Evolutionary conservation across 2,888 invertebrate species (phyloP).

Genomic region (Marronus borbonicus): DNA sequence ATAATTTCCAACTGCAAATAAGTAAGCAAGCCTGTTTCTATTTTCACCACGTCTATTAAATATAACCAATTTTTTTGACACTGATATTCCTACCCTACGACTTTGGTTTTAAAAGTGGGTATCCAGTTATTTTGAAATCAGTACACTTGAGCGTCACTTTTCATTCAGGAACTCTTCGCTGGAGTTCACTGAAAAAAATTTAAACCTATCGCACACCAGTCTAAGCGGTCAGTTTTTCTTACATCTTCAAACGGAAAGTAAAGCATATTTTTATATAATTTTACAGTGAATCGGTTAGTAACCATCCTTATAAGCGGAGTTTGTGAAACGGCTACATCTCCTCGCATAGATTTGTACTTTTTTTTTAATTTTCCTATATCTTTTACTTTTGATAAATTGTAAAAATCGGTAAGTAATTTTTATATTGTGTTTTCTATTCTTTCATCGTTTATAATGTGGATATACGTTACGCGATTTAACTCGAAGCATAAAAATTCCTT

Average conservation of each 20-base stretch:
- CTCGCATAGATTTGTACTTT: too few species aligned
- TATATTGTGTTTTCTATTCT: too few species aligned
- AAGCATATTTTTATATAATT: slow-evolving; percentile 32
- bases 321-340: too few species aligned
- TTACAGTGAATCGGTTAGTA: background rate
- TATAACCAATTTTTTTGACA: slow-evolving; percentile 56
- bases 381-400: background rate
- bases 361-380: background rate
- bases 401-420: slow-evolving; percentile 15
- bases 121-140: slow-evolving; percentile 44
- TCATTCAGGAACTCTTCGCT: slow-evolving; percentile 38
- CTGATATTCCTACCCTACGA: slow-evolving; percentile 58
- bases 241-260: slow-evolving; percentile 37
- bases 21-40: slow-evolving; percentile 60
- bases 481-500: slow-evolving; percentile 10
- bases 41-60: slow-evolving; percentile 58
- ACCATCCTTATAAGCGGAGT: too few species aligned
- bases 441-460: too few species aligned
- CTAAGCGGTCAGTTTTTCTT: slow-evolving; percentile 14
- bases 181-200: slow-evolving; percentile 38
- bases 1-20: slow-evolving; percentile 65
- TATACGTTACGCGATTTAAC: too few species aligned
- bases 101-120: slow-evolving; percentile 55
- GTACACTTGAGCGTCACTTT: slow-evolving; percentile 58
- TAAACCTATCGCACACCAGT: slow-evolving; percentile 13